Percentiles rank a stretch among this genome's conserved stretches.
Conservation (phyloP, 1,140 invertebrate genomes). For the Bombus pascuorum region DNA sequence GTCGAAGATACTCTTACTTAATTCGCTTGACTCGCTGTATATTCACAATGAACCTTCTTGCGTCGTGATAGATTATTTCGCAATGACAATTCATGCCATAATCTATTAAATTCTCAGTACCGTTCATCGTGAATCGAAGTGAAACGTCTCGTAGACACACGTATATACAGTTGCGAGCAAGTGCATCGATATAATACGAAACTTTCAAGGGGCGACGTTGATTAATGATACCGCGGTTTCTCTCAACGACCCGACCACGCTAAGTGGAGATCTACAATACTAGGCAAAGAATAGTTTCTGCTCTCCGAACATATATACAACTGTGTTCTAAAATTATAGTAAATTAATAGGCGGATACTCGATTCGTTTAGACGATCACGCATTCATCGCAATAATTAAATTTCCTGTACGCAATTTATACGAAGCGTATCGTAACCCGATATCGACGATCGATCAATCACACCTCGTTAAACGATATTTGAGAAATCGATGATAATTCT, state of each 20-base stretch:
- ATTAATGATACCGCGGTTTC: conserved; percentile 44
- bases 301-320: not conserved
- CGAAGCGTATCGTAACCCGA: not conserved
- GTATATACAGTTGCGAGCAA: not conserved
- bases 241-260: not conserved
- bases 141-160: conserved; percentile 6
- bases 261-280: conserved; percentile 17
- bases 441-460: conserved; percentile 10
- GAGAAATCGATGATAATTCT: conserved; percentile 5
- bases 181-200: conserved; percentile 44
- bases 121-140: conserved; percentile 26
- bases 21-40: not conserved
- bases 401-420: not conserved
- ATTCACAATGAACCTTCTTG: not conserved
- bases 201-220: conserved; percentile 44
- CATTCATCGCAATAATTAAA: conserved; percentile 19
- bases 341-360: not conserved
- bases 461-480: not conserved
- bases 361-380: not conserved
- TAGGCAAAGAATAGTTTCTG: not conserved
- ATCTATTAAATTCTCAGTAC: conserved; percentile 32
- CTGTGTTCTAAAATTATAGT: not conserved
- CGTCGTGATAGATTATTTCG: not conserved
- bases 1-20: not conserved
- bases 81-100: not conserved